Evolutionary conservation across 2,113 vertebrate genomes (phyloP), one percentile per base, ranked within the genome.

Genomic region (Agapornis roseicollis): DNA sequence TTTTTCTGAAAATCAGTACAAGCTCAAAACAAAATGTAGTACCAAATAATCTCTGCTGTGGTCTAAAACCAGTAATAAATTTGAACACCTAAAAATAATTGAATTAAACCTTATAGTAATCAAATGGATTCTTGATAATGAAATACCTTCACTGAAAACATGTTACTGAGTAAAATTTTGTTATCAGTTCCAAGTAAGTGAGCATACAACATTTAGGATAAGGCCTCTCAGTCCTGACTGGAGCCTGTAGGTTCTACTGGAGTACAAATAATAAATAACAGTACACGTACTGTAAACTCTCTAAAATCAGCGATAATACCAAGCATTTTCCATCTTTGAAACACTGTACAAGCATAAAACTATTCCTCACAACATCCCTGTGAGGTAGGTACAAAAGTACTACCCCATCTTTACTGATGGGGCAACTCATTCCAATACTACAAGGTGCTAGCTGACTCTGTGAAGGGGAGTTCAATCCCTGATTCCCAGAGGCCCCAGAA

Each of bases 291-390:
- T 88, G 71, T 90, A 95, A 95, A 90, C 33, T 93, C 81, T 96
- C 93, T 94, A 92, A 88, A 90, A 85, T 94, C 79, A 49, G 64
- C 2, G 7, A 80, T 91, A 90, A 83, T 81, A 91, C 65, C 77
- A 90, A 95, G 50, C 42, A 88, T 78, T 93, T 94, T 83, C 64
- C 80, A 74, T 92, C 90, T 94, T 23, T 80, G 69, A 96, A 94
- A 88, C 68, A 83, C 79, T 95, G 63, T 93, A 95, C 85, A 93
- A 88, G 85, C 93, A 63, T 83, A 86, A 92, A 89, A 94, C 55
- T 95, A 80, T 85, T 96, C 95, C 96, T 96, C 96, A 97, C 96
- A 96, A 97, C 95, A 96, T 35, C 91, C 95, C 89, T 95, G 93
- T 96, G 95, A 96, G 95, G 94, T 97, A 96, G 94, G 94, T 95